Base-by-base conservation (phyloP, 2,113 vertebrate genomes). In the Lepisosteus oculatus region DNA sequence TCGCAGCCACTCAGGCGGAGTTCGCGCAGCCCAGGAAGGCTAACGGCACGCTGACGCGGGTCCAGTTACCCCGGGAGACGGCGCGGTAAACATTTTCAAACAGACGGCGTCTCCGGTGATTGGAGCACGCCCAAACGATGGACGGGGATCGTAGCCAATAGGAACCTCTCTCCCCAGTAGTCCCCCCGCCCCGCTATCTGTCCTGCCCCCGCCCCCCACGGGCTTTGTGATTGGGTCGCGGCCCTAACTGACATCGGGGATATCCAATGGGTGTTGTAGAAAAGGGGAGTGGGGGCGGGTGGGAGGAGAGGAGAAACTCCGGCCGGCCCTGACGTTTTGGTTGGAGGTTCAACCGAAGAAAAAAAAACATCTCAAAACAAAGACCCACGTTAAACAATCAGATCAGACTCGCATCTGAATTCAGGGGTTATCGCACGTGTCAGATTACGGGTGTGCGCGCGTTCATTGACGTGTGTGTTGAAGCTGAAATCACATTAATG, bases 71-170 rank as follows among this genome's bases (percentile, higher is more conserved):
- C 29, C 41, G 15, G 56, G 65, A 12, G 57, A 71, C 65, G 29
- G 29, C 42, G 65, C 59, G 69, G 45, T 57, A 75, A 13, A 55
- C 65, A 67, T 55, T 72, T 76, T 71, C 65, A 76, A 76, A 76
- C 59, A 13, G 62, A 64, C 15, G 67, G 57, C 65, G 70, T 4
- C 45, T 44, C 15, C 57, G 12, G 62, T 68, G 74, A 72, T 76
- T 72, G 74, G 11, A 4, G 12, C 7, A n/a, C 12, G 11, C 65
- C n/a, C 6, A 2, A n/a, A 57, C 12, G n/a, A 43, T 2, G 3
- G 7, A 14, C 59, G 13, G 43, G 7, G 15, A 13, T 15, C 57
- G 29, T n/a, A 6, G 3, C 57, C n/a, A 17, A 43, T 45, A 41
- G 29, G 9, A 61, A 67, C 43, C 11, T 43, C 6, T 13, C 11